A percentile compares a stretch with the other conserved stretches of the same genome.
phyloP scores from a whole-genome alignment of 2,888 invertebrate species.

The Brachynemurus nebulosus region DNA sequence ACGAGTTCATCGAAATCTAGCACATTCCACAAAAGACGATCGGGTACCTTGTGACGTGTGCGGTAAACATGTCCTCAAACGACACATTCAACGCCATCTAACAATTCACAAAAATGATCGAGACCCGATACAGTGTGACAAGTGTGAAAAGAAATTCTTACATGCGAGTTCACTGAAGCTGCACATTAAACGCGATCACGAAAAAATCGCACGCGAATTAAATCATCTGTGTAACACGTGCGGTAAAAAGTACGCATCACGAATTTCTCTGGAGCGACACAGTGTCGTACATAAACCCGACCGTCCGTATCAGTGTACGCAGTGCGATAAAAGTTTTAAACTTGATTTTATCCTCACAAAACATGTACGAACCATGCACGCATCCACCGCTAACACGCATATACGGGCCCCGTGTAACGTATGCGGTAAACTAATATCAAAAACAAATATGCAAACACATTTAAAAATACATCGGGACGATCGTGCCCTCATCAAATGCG shows the following conservation, averaged over 20 bases:
- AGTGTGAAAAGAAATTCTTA: too few relatives aligned
- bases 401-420: background rate
- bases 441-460: slow-evolving; percentile 1
- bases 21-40: background rate
- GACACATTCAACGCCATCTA: background rate
- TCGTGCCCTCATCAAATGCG: background rate
- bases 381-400: too few relatives aligned
- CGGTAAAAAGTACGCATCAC: too few relatives aligned
- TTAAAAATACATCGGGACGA: background rate
- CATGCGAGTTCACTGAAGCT: too few relatives aligned
- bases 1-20: background rate
- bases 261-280: too few relatives aligned
- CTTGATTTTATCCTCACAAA: background rate
- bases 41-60: background rate
- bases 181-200: too few relatives aligned
- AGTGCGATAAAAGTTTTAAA: background rate
- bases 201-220: too few relatives aligned
- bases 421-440: background rate
- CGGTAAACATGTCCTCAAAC: background rate
- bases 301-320: too few relatives aligned
- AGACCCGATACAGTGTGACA: too few relatives aligned
- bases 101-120: background rate
- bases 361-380: too few relatives aligned
- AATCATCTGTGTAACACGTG: too few relatives aligned
- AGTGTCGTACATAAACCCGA: too few relatives aligned